Evolutionary conservation across 2,797 vertebrate species (phyloP).

Genomic region (Ispidina lecontei): DNA sequence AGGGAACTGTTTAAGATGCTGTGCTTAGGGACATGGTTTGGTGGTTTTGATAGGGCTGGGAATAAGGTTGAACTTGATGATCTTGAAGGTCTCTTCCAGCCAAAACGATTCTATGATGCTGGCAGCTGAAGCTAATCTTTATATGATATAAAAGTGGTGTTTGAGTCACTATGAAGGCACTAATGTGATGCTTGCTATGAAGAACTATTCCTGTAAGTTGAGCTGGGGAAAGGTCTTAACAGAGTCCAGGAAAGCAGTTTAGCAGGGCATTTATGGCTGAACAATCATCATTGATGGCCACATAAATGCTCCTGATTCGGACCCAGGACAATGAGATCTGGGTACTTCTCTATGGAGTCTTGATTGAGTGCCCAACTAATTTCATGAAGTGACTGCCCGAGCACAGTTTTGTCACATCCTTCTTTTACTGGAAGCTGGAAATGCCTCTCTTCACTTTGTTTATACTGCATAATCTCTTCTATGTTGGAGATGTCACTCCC

Average conservation of each 20-base stretch:
- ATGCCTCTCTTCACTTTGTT: not conserved
- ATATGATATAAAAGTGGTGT: not conserved
- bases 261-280: not conserved
- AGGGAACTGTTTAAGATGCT: too few species aligned
- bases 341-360: not conserved
- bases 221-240: not conserved
- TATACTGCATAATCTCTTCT: not conserved
- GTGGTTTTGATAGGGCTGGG: too few species aligned
- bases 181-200: not conserved
- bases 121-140: not conserved
- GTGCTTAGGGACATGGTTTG: too few species aligned
- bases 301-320: not conserved
- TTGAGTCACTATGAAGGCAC: not conserved
- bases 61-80: too few species aligned
- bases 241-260: not conserved
- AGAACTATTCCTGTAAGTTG: not conserved
- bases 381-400: not conserved
- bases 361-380: not conserved
- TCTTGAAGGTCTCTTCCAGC: too few species aligned
- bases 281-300: not conserved
- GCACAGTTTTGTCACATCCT: not conserved
- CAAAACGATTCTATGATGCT: not conserved
- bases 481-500: not conserved
- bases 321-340: not conserved
- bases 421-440: not conserved